Base-by-base conservation (phyloP, 2,797 vertebrate species). In the Lepilemur ruficaudatus region DNA sequence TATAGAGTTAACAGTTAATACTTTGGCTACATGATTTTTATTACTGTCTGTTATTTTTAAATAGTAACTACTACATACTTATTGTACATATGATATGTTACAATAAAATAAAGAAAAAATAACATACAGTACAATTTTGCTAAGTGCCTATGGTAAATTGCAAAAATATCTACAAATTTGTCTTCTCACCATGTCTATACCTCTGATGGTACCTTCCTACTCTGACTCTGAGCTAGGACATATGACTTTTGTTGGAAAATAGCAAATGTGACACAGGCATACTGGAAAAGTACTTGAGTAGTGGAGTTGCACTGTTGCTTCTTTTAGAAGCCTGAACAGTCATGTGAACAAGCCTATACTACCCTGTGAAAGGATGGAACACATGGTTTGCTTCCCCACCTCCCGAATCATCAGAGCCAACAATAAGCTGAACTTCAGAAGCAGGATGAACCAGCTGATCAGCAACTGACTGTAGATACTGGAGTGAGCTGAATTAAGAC, bases 11-110 rank as follows among this genome's bases (percentile, higher is more conserved):
- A 89, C 4, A 91, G 43, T 55, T 52, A 93, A 61, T 12, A 65
- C 35, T 7, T 43, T 15, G 52, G 89, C 23, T 93, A 32, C 50
- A 30, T 84, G n/a, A 25, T 88, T 79, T 55, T 95, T 97, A 52
- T 73, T 79, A 83, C 5, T 61, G 32, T 25, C 43, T 84, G 63
- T 93, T 91, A 90, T 22, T 94, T 94, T 23, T 82, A 96, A 97
- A 82, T 57, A 96, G 65, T 38, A 59, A 72, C 28, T 80, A 59
- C 10, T 57, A 43, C 12, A 38, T 55, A 11, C 28, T 89, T 91
- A 5, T 57, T 94, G 18, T 81, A 43, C 32, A 94, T 93, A 22
- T 79, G 79, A 67, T 32, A 59, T 90, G 73, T 65, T 89, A 80
- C 48, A 89, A 89, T 80, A 87, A 94, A 80, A 82, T 25, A 65